phyloP scores from a whole-genome alignment of 2,888 invertebrate genomes.

The Caenorhabditis doughertyi region DNA sequence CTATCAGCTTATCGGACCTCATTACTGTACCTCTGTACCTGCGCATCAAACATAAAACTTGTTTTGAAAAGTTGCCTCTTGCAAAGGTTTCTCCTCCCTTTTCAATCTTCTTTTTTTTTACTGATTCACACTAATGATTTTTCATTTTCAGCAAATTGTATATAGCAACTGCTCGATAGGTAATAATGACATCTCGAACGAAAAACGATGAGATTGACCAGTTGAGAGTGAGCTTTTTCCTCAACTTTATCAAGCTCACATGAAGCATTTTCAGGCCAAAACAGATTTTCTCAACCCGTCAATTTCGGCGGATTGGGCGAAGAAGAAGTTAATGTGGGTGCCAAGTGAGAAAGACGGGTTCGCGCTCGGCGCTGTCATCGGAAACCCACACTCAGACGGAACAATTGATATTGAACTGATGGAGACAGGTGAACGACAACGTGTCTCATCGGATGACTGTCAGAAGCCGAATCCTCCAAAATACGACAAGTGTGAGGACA shows the following conservation, averaged over 20 bases:
- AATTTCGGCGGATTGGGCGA: slow-evolving; percentile 94
- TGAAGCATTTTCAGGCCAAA: slow-evolving; percentile 23
- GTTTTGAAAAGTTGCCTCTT: neutral
- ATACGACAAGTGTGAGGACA: slow-evolving; percentile 99
- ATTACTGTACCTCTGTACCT: too few species aligned
- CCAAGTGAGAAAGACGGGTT: slow-evolving; percentile 92
- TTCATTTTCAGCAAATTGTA: slow-evolving; percentile 51
- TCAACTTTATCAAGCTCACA: neutral
- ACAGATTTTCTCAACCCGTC: slow-evolving; percentile 59
- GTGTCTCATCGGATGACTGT: slow-evolving; percentile 86
- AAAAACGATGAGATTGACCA: slow-evolving; percentile 63
- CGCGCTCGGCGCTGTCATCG: slow-evolving; percentile 95
- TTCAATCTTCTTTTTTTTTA: neutral
- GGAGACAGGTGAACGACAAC: slow-evolving; percentile 88
- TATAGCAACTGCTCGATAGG: slow-evolving; percentile 54
- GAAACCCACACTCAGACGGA: slow-evolving; percentile 93
- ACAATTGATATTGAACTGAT: slow-evolving; percentile 92
- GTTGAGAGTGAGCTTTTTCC: slow-evolving; percentile 17
- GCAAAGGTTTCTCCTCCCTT: neutral
- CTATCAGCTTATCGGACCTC: too few species aligned
- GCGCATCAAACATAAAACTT: too few species aligned
- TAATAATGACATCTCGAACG: slow-evolving; percentile 62
- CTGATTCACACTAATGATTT: neutral
- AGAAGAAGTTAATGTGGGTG: slow-evolving; percentile 98
- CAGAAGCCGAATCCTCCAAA: slow-evolving; percentile 96